Conservation (phyloP, 2,888 invertebrate species). For the Tetramorium bicarinatum region DNA sequence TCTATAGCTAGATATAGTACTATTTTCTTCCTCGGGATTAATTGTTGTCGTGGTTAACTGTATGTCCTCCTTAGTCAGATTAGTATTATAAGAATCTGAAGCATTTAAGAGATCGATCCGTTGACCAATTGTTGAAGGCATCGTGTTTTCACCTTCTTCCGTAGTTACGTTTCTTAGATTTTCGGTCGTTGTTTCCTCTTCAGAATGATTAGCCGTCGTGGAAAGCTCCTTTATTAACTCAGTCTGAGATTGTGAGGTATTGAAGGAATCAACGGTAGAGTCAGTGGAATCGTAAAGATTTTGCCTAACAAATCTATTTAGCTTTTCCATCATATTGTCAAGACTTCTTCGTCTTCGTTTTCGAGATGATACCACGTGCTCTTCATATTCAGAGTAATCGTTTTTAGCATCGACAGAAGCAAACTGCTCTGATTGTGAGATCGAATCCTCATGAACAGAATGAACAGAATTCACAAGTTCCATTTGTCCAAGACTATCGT, state of each 20-base stretch:
- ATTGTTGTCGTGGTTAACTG: neutral
- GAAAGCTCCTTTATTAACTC: neutral
- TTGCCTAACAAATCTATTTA: neutral
- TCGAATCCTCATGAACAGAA: neutral
- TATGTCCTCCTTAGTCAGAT: neutral
- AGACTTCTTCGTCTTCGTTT: constrained; percentile 42
- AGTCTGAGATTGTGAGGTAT: neutral
- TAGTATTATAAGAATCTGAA: neutral
- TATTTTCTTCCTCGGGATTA: neutral
- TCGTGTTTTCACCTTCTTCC: neutral
- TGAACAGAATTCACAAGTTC: neutral
- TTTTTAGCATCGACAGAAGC: neutral
- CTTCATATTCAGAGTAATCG: neutral
- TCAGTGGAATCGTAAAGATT: neutral
- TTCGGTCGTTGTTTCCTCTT: constrained; percentile 27
- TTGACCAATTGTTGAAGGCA: no score
- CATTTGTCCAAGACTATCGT: neutral
- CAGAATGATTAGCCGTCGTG: neutral
- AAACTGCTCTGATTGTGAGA: neutral
- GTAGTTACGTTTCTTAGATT: constrained; percentile 17
- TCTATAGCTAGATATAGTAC: no score
- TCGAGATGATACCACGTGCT: neutral
- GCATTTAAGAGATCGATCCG: neutral
- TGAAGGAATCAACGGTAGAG: neutral
- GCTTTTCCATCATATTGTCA: neutral